Evolutionary conservation across 2,888 invertebrate genomes (phyloP).

Genomic region (Monopis laevigella): DNA sequence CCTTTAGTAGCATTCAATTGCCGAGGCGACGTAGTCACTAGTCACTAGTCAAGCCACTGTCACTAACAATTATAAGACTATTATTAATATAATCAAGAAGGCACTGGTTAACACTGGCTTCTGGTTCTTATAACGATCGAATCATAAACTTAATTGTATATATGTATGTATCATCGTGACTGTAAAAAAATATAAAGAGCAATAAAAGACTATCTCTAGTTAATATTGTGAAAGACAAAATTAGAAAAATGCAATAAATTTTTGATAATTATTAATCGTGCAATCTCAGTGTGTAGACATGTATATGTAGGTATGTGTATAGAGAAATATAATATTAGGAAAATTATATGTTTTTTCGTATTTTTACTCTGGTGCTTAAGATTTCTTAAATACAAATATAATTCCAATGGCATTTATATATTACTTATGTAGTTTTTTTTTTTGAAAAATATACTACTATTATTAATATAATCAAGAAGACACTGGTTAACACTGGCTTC

Average conservation of each 20-base stretch:
- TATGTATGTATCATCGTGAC: too few relatives aligned
- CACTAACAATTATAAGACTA: slow-evolving; percentile 1
- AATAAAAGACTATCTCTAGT: slow-evolving; percentile 1
- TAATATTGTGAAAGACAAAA: not conserved
- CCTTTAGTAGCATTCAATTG: slow-evolving; percentile 4
- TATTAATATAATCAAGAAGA: too few relatives aligned
- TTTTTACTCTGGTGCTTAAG: slow-evolving; percentile 8
- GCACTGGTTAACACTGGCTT: too few relatives aligned
- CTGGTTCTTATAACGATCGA: too few relatives aligned
- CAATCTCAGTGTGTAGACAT: slow-evolving; percentile 46
- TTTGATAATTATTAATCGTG: slow-evolving; percentile 41
- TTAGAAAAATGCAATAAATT: slow-evolving; percentile 29
- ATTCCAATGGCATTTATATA: slow-evolving; percentile 7
- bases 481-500: too few relatives aligned
- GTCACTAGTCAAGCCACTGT: not conserved
- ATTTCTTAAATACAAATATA: slow-evolving; percentile 13
- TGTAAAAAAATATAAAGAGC: not conserved
- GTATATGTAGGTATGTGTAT: slow-evolving; percentile 18
- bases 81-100: slow-evolving; percentile 4
- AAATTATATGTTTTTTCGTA: not conserved
- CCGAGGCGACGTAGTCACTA: not conserved
- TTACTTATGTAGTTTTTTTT: slow-evolving; percentile 12
- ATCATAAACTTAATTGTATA: not conserved
- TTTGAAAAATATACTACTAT: too few relatives aligned
- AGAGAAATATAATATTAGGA: slow-evolving; percentile 14